phyloP scores from a whole-genome alignment of 2,797 vertebrate species.

The Paedocypris micromegethes region DNA sequence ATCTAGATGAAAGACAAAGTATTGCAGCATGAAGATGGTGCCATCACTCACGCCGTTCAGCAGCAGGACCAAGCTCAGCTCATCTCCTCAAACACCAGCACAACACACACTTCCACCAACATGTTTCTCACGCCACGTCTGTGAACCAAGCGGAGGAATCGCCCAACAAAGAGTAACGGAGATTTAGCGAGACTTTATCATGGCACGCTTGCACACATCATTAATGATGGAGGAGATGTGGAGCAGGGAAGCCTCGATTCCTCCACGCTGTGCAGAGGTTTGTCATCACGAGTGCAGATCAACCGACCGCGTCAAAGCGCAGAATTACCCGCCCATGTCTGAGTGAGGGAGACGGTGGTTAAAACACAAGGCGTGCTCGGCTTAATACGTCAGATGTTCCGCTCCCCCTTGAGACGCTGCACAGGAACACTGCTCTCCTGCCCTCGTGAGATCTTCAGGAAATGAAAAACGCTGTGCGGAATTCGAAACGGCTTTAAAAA shows the following conservation, averaged over 20 bases:
- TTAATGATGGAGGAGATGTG: conserved; percentile 33
- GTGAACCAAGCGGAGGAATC: conserved; percentile 7
- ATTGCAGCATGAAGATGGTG: too few relatives aligned
- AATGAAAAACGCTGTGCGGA: conserved; percentile 20
- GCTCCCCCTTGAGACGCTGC: background rate
- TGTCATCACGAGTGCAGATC: conserved; percentile 14
- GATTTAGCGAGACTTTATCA: background rate
- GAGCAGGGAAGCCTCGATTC: conserved; percentile 15
- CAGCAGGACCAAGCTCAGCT: too few relatives aligned
- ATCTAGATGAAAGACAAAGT: too few relatives aligned
- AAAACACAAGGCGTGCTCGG: too few relatives aligned
- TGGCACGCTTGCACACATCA: conserved; percentile 4
- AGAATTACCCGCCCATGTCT: too few relatives aligned
- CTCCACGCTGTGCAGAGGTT: conserved; percentile 16
- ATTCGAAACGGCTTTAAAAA: conserved; percentile 39
- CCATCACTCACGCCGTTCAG: too few relatives aligned
- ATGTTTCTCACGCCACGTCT: background rate
- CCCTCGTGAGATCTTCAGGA: background rate
- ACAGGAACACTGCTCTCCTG: background rate
- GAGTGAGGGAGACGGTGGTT: too few relatives aligned
- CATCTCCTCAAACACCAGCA: too few relatives aligned
- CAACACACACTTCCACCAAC: too few relatives aligned
- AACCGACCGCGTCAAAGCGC: too few relatives aligned
- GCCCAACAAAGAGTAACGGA: background rate
- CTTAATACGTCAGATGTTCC: background rate